phyloP scores from a whole-genome alignment of 2,113 vertebrate species.

The Triplophysa siluroides region DNA sequence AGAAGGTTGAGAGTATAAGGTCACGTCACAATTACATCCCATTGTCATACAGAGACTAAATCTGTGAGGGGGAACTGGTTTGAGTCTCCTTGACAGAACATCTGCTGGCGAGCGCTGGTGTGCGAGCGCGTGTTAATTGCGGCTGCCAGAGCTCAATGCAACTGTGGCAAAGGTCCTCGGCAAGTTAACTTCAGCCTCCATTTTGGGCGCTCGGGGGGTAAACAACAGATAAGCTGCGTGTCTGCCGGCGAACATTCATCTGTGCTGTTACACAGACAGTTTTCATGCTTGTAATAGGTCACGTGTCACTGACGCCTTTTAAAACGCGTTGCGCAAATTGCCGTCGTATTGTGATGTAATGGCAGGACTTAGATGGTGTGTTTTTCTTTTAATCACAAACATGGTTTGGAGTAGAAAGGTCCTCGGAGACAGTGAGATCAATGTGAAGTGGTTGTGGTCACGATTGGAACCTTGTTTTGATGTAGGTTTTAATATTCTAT shows the following conservation, averaged over 20 bases:
- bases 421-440: not conserved
- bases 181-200: slow-evolving; percentile 50
- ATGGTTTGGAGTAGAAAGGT: not conserved
- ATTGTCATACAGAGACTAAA: not conserved
- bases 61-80: slow-evolving; percentile 51
- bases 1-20: slow-evolving; percentile 1
- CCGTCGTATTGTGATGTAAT: slow-evolving; percentile 3
- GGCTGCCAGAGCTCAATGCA: slow-evolving; percentile 68
- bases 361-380: not conserved
- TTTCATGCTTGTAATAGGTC: slow-evolving; percentile 5
- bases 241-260: slow-evolving; percentile 66
- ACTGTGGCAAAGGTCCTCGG: slow-evolving; percentile 64
- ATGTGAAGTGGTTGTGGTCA: not conserved
- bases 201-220: slow-evolving; percentile 67
- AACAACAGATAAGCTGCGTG: slow-evolving; percentile 65
- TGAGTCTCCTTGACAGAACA: slow-evolving; percentile 62
- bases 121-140: slow-evolving; percentile 68
- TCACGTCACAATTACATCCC: not conserved
- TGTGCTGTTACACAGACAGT: not conserved
- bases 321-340: slow-evolving; percentile 23
- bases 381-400: not conserved
- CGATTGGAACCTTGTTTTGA: slow-evolving; percentile 14
- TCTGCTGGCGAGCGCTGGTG: slow-evolving; percentile 66
- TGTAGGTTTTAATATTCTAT: not conserved
- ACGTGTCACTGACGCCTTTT: slow-evolving; percentile 3